phyloP scores from a whole-genome alignment of 2,113 vertebrate species.

The Callopanchax toddi region DNA sequence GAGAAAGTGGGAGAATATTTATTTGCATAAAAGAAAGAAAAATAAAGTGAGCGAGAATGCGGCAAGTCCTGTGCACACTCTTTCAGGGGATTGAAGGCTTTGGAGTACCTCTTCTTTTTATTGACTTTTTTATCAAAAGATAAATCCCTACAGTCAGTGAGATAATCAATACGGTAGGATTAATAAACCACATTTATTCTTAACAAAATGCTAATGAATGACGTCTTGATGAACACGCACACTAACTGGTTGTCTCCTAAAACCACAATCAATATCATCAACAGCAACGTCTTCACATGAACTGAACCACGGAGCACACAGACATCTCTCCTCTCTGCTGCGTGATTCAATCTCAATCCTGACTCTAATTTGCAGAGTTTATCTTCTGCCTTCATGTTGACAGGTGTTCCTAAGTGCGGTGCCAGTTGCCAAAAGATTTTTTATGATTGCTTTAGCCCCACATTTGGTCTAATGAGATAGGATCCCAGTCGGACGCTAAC shows the following conservation, averaged over 20 bases:
- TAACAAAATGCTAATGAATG: slow-evolving; percentile 74
- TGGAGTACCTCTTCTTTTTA: not conserved
- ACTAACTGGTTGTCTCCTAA: slow-evolving; percentile 68
- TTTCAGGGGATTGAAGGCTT: not conserved
- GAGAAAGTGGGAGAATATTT: slow-evolving; percentile 11
- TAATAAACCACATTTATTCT: slow-evolving; percentile 56
- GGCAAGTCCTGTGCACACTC: not conserved
- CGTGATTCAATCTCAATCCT: slow-evolving; percentile 34
- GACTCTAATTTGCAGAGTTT: slow-evolving; percentile 86
- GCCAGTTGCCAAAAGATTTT: slow-evolving; percentile 91
- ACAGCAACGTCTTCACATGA: slow-evolving; percentile 86
- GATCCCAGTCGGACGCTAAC: slow-evolving; percentile 92
- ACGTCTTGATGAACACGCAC: slow-evolving; percentile 46
- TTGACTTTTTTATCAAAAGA: slow-evolving; percentile 32
- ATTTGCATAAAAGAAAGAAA: slow-evolving; percentile 38
- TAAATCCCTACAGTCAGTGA: slow-evolving; percentile 26
- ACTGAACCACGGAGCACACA: slow-evolving; percentile 86
- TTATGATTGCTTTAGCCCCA: slow-evolving; percentile 93
- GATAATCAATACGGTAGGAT: slow-evolving; percentile 56
- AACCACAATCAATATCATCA: slow-evolving; percentile 97
- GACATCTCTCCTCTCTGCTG: slow-evolving; percentile 37
- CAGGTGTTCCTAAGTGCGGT: slow-evolving; percentile 92
- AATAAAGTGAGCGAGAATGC: slow-evolving; percentile 28
- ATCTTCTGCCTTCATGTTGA: slow-evolving; percentile 89
- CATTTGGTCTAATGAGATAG: slow-evolving; percentile 97